Base-by-base conservation (phyloP, 2,797 vertebrate species). In the Acipenser oxyrinchus region DNA sequence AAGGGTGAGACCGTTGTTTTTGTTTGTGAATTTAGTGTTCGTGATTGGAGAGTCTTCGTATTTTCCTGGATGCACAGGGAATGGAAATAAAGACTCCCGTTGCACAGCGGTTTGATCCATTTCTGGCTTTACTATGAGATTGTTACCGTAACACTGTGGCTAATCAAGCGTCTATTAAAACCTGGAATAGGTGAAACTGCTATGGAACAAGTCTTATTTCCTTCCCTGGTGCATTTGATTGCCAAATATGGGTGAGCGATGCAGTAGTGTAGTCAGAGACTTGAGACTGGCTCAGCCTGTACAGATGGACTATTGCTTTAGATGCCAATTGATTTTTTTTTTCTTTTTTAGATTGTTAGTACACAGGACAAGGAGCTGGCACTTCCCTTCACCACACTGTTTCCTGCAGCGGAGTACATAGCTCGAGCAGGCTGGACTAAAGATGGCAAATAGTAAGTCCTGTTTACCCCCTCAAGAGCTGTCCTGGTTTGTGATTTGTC, bases 371-470 rank as follows among this genome's bases (percentile, higher is more conserved):
- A 95, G 84, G 94, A 97, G 74, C 86, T 98, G 75, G 93, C 88
- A 0, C 85, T 91, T 62, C 93, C 95, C 0, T 98, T 99, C 76
- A 80, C 78, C 69, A 80, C 81, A 0, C 84, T 99, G 69, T 99
- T 99, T 74, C 96, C 96, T 0, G 85, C 81, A 1, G 94, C 90
- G 55, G 96, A 99, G 77, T 99, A 99, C 83, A 93, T 99, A 2
- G 93, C 95, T 52, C 89, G 96, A 72, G 96, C 94, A 0, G 96
- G 96, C 70, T 99, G 96, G 96, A 97, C 96, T 1, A 91, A 79
- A 51, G 95, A 99, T 0, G 96, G 96, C 75, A 96, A 93, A 88
- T 97, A 90, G 96, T 99, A 81, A 80, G 88, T 86, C 13, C 49
- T 68, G 12, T 52, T 13, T 37, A 37, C 23, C 57, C 15, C 23